Conservation (phyloP, 53 echinoderm and acorn worm genomes). For the Paracentrotus lividus region DNA sequence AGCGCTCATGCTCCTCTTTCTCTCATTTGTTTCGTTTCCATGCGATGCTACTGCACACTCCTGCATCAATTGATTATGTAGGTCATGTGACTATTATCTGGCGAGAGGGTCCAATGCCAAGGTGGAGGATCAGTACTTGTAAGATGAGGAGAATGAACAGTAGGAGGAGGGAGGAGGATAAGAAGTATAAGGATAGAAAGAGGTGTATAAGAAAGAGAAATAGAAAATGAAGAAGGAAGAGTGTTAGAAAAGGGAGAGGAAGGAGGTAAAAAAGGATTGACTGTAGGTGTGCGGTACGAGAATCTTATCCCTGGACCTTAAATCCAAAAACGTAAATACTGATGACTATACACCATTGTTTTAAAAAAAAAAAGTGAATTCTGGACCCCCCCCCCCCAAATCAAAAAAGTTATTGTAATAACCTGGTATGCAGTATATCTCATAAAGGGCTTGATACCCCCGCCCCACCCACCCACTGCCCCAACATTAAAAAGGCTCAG, state of each 20-base stretch:
- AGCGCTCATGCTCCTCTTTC: conserved; percentile 1
- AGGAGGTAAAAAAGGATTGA: neutral
- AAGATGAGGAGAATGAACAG: neutral
- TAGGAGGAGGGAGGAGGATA: neutral
- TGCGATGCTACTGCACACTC: conserved; percentile 63
- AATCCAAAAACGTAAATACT: too few relatives aligned
- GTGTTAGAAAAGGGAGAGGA: neutral
- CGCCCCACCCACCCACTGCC: too few relatives aligned
- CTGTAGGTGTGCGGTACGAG: neutral
- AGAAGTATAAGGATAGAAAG: neutral
- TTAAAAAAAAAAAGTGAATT: too few relatives aligned
- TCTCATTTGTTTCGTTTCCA: neutral
- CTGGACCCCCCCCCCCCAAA: too few relatives aligned
- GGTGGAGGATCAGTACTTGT: conserved; percentile 43
- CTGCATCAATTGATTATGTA: conserved; percentile 67
- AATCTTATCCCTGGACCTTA: too few relatives aligned
- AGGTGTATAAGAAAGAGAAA: neutral
- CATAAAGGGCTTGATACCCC: too few relatives aligned
- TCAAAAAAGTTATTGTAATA: too few relatives aligned
- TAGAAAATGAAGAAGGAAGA: neutral
- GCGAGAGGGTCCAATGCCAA: conserved; percentile 65
- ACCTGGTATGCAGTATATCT: too few relatives aligned
- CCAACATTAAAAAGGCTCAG: too few relatives aligned
- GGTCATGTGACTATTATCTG: conserved; percentile 69
- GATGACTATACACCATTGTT: too few relatives aligned